Base-by-base conservation (phyloP, 2,888 invertebrate species). In the Latrodectus elegans region DNA sequence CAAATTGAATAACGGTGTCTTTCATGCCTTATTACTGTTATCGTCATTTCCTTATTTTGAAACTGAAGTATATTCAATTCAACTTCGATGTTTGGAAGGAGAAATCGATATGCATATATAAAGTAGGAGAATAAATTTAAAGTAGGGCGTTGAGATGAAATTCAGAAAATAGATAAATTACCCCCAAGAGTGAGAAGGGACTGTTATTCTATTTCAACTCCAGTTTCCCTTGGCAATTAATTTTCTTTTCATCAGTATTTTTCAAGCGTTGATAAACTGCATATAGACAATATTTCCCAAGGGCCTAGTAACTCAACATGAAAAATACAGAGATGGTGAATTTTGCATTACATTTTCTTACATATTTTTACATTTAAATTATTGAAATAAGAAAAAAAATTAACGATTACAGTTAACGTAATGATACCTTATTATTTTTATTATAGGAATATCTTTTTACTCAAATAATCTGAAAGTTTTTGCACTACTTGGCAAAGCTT, bases 51-150 rank as follows among this genome's bases (percentile, higher is more conserved):
- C 11, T 67, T 67, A n/a, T 8, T 17, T 17, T 17, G 10, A 67
- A 22, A 17, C 17, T 67, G 17, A n/a, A n/a, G 67, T 17, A 68
- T n/a, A 26, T 67, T 68, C 51, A 78, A 68, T 68, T 78, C 17
- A 22, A 11, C 22, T 26, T 49, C 64, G 49, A 68, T 52, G 12
- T 53, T 51, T 76, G 22, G 15, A 11, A 14, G 49, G 51, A 38
- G 68, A 76, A 53, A 78, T 78, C 77, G 38, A 77, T 77, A 77
- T 65, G 77, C 67, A 77, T 51, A 67, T 67, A 67, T 68, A 68
- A 49, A 17, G 22, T 22, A 15, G 55, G 68, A 52, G n/a, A 52
- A 52, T 68, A 78, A 68, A 78, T 17, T 65, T 51, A n/a, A 65
- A 68, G 26, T 52, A 78, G 76, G 11, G 49, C 26, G 51, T 64